Evolutionary conservation across 2,888 invertebrate genomes (phyloP), one percentile per base, ranked within the genome.

Genomic region (Vanessa cardui): DNA sequence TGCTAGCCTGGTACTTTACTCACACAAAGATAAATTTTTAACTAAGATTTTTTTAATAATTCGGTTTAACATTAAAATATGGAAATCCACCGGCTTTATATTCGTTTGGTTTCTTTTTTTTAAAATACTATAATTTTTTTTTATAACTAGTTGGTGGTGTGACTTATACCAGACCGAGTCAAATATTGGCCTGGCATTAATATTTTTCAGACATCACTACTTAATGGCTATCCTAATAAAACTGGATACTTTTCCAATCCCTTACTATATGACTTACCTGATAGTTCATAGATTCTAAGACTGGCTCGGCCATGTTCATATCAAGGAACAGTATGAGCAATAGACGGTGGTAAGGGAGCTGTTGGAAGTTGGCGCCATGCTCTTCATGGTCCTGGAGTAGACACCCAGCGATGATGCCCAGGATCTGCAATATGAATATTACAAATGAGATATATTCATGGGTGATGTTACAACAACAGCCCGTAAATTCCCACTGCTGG

Each of bases 321-420:
- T 99, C 99, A 72, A 99, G 95, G 90, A 99, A 99, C 56, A 99
- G 94, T 95, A 99, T 98, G 72, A 99, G 96, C 79, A 99, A 96
- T 73, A 99, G 96, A 61, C 99, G 95, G 85, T 99, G 99, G 89
- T 99, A 99, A 1, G 99, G 99, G 80, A 99, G 93, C 88, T 99
- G 99, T 83, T 99, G 99, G 92, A 99, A 99, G 72, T 97, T 97
- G 0, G 95, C 94, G 67, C 96, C 95, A 59, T 98, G 96, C 73
- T 97, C 95, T 74, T 99, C 99, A 78, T 99, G 99, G 85, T 99
- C 99, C 89, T 98, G 98, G 64, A 99, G 93, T 69, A 99, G 92
- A 66, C 99, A 98, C 2, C 99, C 99, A 7, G 99, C 97, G 5
- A 99, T 97, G 77, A 99, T 98, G 33, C 99, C 99, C 73, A 99